Evolutionary conservation across 2,888 invertebrate species (phyloP).

Genomic region (Ophioninae sp.): DNA sequence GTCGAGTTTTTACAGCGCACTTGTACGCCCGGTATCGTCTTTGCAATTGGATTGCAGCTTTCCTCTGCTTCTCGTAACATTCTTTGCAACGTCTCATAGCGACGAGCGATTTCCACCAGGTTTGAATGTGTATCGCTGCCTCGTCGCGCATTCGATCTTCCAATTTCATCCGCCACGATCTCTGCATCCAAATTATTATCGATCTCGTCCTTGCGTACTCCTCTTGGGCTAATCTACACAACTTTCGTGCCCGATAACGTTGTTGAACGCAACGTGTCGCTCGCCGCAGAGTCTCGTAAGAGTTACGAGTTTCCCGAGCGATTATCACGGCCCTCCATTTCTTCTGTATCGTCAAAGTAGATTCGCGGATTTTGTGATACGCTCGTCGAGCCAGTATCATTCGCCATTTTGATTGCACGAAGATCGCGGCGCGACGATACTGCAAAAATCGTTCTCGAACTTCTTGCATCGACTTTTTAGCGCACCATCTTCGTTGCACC

Average conservation of each 20-base stretch:
- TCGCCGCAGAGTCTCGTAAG: conserved; percentile 67
- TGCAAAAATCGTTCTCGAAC: conserved; percentile 43
- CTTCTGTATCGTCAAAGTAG: conserved; percentile 79
- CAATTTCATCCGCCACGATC: conserved; percentile 76
- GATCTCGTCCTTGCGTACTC: conserved; percentile 72
- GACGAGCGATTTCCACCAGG: conserved; percentile 67
- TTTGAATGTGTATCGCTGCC: conserved; percentile 72
- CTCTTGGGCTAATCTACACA: conserved; percentile 49
- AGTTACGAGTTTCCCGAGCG: conserved; percentile 74
- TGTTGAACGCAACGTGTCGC: conserved; percentile 64
- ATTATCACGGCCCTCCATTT: conserved; percentile 77
- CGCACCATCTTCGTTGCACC: conserved; percentile 81
- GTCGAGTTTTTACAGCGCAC: conserved; percentile 74
- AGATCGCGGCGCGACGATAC: conserved; percentile 69
- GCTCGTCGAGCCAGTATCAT: conserved; percentile 52
- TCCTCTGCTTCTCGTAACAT: conserved; percentile 48
- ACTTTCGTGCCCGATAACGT: conserved; percentile 59
- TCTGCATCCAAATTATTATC: conserved; percentile 78
- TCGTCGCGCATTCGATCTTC: conserved; percentile 59
- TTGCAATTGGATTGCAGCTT: conserved; percentile 78
- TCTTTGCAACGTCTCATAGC: conserved; percentile 55
- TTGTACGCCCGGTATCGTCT: conserved; percentile 79
- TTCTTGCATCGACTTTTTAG: conserved; percentile 63
- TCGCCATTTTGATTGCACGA: conserved; percentile 68
- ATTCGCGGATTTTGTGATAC: conserved; percentile 62